phyloP scores from a whole-genome alignment of 2,113 vertebrate species.

The Isichthys henryi region DNA sequence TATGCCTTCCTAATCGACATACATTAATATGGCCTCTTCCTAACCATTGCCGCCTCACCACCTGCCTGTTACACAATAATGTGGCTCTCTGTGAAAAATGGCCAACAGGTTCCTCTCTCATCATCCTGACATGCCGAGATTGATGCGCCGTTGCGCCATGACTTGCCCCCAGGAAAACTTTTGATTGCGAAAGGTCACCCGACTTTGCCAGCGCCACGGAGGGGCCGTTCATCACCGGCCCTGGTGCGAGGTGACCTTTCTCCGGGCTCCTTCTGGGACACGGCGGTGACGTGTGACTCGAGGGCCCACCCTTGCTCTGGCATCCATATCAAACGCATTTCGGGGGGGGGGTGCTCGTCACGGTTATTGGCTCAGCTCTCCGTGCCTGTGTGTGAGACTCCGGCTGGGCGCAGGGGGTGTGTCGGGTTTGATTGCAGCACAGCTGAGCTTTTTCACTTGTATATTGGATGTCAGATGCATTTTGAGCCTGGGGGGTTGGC shows the following conservation, averaged over 20 bases:
- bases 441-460: neutral
- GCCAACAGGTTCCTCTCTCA: slow-evolving; percentile 1
- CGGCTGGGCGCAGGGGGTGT: neutral
- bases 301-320: slow-evolving; percentile 18
- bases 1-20: neutral
- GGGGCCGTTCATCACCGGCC: slow-evolving; percentile 44
- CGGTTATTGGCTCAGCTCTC: neutral
- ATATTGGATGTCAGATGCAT: neutral
- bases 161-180: slow-evolving; percentile 30
- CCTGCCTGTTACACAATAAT: neutral
- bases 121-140: neutral
- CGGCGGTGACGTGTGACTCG: slow-evolving; percentile 16
- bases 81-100: neutral
- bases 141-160: slow-evolving; percentile 23
- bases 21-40: neutral
- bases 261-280: slow-evolving; percentile 24
- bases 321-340: slow-evolving; percentile 44
- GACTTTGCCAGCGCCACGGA: slow-evolving; percentile 29
- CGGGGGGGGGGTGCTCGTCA: slow-evolving; percentile 17
- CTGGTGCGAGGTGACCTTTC: slow-evolving; percentile 46
- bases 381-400: neutral
- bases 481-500: neutral
- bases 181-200: slow-evolving; percentile 46
- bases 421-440: neutral
- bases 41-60: neutral